A percentile compares a stretch with the other conserved stretches of the same genome.
Conservation (phyloP, 2,888 invertebrate genomes). For the Abrostola tripartita region DNA sequence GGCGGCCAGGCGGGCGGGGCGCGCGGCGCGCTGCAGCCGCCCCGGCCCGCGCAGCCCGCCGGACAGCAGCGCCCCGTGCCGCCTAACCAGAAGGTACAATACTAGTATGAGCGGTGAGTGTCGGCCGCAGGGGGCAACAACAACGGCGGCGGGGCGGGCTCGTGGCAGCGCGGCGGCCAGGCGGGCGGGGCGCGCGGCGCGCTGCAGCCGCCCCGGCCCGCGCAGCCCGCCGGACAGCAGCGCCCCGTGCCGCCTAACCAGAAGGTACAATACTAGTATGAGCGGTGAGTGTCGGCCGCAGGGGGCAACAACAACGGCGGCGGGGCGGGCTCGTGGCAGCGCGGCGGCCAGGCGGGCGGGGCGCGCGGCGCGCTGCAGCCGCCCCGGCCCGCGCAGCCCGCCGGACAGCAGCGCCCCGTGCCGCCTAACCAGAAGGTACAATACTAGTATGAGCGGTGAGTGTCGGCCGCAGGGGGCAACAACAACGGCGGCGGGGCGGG, state of each 20-base stretch:
- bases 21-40: conserved; percentile 29
- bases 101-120: no score
- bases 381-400: conserved; percentile 22
- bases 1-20: conserved; percentile 60
- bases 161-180: conserved; percentile 77
- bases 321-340: conserved; percentile 78
- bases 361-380: conserved; percentile 29
- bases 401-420: conserved; percentile 13
- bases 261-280: no score
- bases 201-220: conserved; percentile 23
- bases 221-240: conserved; percentile 22
- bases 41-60: conserved; percentile 21
- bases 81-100: not conserved
- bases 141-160: conserved; percentile 64
- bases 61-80: conserved; percentile 13
- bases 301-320: conserved; percentile 50
- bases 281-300: no score
- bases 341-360: conserved; percentile 63
- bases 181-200: conserved; percentile 37
- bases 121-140: no score
- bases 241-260: conserved; percentile 3
- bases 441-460: no score
- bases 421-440: conserved; percentile 1
- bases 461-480: not conserved
- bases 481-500: conserved; percentile 58